phyloP scores from a whole-genome alignment of 2,797 vertebrate genomes.

The Anabacerthia variegaticeps region DNA sequence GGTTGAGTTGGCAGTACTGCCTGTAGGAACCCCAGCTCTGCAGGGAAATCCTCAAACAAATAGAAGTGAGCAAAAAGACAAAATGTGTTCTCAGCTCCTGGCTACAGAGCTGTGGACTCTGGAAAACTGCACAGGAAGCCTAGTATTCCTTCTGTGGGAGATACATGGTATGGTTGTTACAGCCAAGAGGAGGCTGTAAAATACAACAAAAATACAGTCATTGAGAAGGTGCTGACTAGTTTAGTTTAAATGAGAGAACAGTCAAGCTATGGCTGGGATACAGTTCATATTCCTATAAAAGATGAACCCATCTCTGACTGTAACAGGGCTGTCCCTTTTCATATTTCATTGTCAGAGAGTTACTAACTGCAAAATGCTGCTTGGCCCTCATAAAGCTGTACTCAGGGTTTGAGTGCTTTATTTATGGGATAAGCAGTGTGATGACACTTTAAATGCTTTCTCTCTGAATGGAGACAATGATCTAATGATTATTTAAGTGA shows the following conservation, averaged over 20 bases:
- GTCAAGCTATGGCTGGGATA: background rate
- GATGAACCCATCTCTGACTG: background rate
- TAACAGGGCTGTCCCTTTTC: background rate
- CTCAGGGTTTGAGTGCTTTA: background rate
- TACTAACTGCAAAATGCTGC: background rate
- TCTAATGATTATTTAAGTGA: constrained; percentile 5
- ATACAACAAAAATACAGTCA: background rate
- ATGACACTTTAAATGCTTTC: constrained; percentile 27
- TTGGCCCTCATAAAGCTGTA: background rate
- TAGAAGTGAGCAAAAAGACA: background rate
- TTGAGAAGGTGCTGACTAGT: background rate
- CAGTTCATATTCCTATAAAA: background rate
- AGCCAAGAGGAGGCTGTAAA: background rate
- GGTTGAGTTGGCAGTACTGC: background rate
- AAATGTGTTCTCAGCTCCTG: background rate
- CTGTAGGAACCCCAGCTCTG: background rate
- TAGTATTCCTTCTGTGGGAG: background rate
- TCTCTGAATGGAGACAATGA: background rate
- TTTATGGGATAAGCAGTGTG: background rate
- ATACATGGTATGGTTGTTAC: background rate
- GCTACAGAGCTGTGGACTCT: background rate
- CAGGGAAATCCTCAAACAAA: background rate
- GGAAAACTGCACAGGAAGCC: background rate
- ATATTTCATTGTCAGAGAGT: background rate
- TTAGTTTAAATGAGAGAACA: background rate